Conservation (phyloP, 2,113 vertebrate species). For the Rhynchopsitta pachyrhyncha region DNA sequence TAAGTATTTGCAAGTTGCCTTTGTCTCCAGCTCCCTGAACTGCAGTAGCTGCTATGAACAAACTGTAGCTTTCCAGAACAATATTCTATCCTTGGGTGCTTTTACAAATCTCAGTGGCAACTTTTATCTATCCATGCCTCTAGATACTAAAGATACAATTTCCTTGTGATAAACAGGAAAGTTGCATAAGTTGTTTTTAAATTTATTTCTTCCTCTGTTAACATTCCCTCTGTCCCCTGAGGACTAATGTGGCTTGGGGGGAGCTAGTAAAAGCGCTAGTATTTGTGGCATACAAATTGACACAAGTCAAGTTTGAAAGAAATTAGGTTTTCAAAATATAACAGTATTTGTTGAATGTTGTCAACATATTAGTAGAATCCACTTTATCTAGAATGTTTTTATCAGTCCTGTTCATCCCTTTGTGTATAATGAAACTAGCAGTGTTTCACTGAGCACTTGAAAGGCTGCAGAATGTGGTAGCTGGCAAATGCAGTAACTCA, state of each 20-base stretch:
- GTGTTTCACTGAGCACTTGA: not conserved
- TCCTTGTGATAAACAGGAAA: not conserved
- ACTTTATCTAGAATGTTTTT: not conserved
- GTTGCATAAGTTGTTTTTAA: conserved; percentile 3
- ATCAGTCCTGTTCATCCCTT: not conserved
- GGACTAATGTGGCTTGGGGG: not conserved
- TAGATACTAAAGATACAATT: not conserved
- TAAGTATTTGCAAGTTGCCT: not conserved
- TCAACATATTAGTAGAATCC: not conserved
- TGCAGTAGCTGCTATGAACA: not conserved
- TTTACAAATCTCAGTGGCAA: not conserved
- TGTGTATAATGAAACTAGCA: not conserved
- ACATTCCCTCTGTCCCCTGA: not conserved
- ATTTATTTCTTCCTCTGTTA: not conserved
- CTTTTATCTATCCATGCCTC: not conserved
- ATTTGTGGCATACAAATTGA: not conserved
- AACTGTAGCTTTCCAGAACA: not conserved
- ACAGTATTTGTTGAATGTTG: not conserved
- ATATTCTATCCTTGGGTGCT: not conserved
- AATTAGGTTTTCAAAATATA: not conserved
- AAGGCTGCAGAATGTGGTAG: not conserved
- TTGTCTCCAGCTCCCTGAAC: not conserved
- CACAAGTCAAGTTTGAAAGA: not conserved
- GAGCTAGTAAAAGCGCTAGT: not conserved
- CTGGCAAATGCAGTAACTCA: not conserved